Evolutionary conservation across 2,888 invertebrate species (phyloP).

Genomic region (Allophyes oxyacanthae): DNA sequence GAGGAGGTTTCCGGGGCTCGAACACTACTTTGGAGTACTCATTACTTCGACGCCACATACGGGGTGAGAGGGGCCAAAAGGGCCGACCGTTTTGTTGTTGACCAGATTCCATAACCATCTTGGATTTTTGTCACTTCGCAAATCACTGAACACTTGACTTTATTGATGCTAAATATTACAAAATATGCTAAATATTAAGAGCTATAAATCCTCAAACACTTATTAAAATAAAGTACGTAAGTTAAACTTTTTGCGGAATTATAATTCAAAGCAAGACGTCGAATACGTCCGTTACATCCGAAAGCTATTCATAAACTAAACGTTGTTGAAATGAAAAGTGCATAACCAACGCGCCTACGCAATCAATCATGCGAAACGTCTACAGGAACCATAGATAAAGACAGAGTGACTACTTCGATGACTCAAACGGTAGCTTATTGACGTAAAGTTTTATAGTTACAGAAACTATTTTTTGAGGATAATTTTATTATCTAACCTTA

Average conservation of each 20-base stretch:
- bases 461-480: conserved; percentile 8
- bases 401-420: conserved; percentile 60
- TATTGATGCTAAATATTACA: conserved; percentile 65
- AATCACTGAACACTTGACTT: conserved; percentile 65
- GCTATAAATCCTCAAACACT: conserved; percentile 42
- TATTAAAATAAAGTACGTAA: conserved; percentile 12
- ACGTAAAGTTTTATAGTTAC: conserved; percentile 10
- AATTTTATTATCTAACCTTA: conserved; percentile 8
- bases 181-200: conserved; percentile 10
- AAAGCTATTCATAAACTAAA: conserved; percentile 67
- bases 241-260: conserved; percentile 11
- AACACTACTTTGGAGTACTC: conserved; percentile 86
- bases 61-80: conserved; percentile 85
- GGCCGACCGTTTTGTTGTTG: conserved; percentile 73
- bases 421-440: conserved; percentile 52
- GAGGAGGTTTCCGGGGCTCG: conserved; percentile 81
- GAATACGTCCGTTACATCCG: conserved; percentile 66
- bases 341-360: conserved; percentile 63
- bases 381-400: conserved; percentile 69
- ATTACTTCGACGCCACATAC: conserved; percentile 84
- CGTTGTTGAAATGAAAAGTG: conserved; percentile 66
- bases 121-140: conserved; percentile 63
- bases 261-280: conserved; percentile 34
- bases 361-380: conserved; percentile 66
- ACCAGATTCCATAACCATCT: conserved; percentile 86